Percentiles rank a stretch among this genome's conserved stretches.
These are phyloP conservation scores for Malurus splendens DNA, from an alignment of 2,797 vertebrate genomes.

Conservation along the genomic window DNA sequence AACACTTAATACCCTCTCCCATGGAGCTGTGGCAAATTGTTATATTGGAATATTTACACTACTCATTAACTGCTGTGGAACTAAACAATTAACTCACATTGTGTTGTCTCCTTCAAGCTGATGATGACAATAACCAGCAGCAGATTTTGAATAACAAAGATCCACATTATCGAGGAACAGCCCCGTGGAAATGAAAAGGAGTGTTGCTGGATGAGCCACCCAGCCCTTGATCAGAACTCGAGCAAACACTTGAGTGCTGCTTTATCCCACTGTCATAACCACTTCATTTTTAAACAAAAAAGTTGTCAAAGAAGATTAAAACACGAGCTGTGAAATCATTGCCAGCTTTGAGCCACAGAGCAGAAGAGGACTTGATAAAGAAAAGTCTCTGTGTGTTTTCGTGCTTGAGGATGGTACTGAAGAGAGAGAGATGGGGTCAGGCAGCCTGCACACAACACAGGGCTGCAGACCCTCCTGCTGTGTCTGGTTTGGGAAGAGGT, in stretches of 20 bases:
- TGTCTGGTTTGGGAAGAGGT: background rate
- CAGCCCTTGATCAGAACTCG: background rate
- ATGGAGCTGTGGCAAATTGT: background rate
- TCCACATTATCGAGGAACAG: background rate
- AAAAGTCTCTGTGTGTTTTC: background rate
- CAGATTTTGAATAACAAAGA: constrained; percentile 15
- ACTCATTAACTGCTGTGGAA: background rate
- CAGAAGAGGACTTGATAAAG: background rate
- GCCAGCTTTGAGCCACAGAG: background rate
- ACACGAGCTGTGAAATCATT: background rate
- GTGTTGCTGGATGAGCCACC: background rate
- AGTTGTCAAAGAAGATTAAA: background rate
- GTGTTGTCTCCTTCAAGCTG: background rate
- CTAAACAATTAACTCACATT: constrained; percentile 1
- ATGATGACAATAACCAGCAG: background rate
- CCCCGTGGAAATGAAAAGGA: background rate
- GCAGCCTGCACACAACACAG: background rate
- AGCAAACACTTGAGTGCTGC: background rate
- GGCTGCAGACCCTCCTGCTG: background rate
- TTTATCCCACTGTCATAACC: background rate
- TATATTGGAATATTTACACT: background rate
- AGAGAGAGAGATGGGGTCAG: background rate
- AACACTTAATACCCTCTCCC: background rate
- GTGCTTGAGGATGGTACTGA: rapidly evolving
- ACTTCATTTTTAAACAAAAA: background rate